phyloP scores from a whole-genome alignment of 1,140 invertebrate genomes.

The Aphelinus certus region DNA sequence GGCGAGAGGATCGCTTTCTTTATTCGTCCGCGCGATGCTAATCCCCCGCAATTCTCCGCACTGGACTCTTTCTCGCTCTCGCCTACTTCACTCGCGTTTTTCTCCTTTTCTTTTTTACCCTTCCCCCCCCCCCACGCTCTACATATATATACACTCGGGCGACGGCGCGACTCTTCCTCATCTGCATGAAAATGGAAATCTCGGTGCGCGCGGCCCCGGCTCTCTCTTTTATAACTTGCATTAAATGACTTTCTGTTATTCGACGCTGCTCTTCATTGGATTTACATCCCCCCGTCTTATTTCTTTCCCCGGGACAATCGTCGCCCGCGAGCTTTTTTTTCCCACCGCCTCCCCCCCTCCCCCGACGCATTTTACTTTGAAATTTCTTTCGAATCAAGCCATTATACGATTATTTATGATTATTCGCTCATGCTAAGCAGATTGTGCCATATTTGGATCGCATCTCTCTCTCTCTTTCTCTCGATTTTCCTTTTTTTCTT shows the following conservation, averaged over 20 bases:
- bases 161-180: background rate
- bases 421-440: no score
- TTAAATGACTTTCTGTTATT: conserved; percentile 18
- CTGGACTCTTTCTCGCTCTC: background rate
- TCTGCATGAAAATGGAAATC: conserved; percentile 33
- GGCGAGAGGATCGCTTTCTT: no score
- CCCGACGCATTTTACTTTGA: no score
- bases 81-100: background rate
- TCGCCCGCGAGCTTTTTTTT: no score
- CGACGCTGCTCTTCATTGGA: background rate
- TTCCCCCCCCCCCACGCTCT: background rate
- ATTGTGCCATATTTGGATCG: no score
- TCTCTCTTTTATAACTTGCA: conserved; percentile 24
- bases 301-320: no score
- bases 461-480: no score
- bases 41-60: background rate
- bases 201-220: background rate
- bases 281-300: background rate
- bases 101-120: background rate
- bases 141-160: no score
- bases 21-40: background rate
- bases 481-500: no score
- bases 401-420: no score
- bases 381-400: no score
- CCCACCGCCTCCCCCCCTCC: no score